These are phyloP conservation scores for Anodontia alba DNA, from an alignment of 2,888 invertebrate genomes.

Conservation along the genomic window DNA sequence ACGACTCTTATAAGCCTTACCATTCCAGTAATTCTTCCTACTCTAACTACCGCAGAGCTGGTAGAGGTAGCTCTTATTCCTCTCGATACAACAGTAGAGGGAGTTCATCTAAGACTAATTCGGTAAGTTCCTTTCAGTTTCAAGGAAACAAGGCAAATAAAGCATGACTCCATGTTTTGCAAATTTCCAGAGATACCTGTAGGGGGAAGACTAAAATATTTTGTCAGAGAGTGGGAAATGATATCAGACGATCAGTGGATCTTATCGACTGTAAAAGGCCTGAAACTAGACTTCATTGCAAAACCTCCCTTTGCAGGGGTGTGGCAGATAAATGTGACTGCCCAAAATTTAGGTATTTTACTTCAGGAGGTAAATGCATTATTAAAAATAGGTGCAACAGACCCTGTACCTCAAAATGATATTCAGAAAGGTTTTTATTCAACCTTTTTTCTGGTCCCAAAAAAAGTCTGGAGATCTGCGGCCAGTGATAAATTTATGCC, in stretches of 20 bases:
- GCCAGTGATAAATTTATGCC: constrained; percentile 8
- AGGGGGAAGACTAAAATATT: background rate
- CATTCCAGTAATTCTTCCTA: background rate
- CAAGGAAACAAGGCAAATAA: background rate
- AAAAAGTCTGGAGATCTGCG: constrained; percentile 21
- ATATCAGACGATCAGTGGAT: constrained; percentile 39
- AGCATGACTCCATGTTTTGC: background rate
- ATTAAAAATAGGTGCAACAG: constrained; percentile 48
- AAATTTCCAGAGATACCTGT: background rate
- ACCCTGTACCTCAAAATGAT: constrained; percentile 11
- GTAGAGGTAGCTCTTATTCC: background rate
- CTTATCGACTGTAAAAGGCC: constrained; percentile 27
- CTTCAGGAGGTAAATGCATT: constrained; percentile 29
- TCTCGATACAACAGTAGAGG: background rate
- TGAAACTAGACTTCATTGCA: constrained; percentile 36
- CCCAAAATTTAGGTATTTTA: constrained; percentile 15
- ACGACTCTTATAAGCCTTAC: background rate
- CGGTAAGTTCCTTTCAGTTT: background rate
- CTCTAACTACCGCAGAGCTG: background rate
- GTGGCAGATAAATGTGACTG: constrained; percentile 23
- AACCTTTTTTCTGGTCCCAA: constrained; percentile 36
- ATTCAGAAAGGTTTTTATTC: constrained; percentile 52
- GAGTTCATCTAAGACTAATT: too few relatives aligned
- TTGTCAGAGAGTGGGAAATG: background rate
- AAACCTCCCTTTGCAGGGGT: constrained; percentile 31